Evolutionary conservation across 2,888 invertebrate genomes (phyloP).

Genomic region (Polydesmus complanatus): DNA sequence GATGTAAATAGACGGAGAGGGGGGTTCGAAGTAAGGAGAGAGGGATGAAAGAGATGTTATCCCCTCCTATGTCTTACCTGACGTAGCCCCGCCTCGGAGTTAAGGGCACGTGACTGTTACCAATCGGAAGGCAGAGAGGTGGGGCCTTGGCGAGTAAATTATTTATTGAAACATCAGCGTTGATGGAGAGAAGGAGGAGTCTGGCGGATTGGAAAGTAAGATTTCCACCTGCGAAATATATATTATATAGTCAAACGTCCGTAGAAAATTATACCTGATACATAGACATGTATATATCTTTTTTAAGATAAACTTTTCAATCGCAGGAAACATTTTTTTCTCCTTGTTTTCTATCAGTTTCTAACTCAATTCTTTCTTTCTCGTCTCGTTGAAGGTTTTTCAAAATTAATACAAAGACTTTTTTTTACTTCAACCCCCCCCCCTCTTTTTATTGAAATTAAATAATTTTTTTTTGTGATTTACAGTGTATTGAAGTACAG

Average conservation of each 20-base stretch:
- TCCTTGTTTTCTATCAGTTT: no score
- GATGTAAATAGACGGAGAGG: no score
- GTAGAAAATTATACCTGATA: not conserved
- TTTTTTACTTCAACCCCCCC: no score
- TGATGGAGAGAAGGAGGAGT: not conserved
- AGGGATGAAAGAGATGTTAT: not conserved
- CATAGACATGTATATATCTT: not conserved
- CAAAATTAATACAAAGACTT: no score
- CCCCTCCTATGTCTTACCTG: not conserved
- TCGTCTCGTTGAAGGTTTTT: no score
- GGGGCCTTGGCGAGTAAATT: not conserved
- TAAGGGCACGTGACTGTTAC: not conserved
- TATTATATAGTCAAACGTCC: not conserved
- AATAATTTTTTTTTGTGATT: no score
- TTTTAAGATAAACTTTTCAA: not conserved
- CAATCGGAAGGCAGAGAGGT: not conserved
- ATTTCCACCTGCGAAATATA: not conserved
- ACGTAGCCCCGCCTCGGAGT: not conserved
- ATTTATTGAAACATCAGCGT: not conserved
- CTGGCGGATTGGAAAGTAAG: not conserved
- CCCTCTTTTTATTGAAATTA: no score
- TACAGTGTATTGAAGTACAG: no score
- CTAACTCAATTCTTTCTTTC: no score
- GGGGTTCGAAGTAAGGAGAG: not conserved
- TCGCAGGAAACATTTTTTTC: no score